Evolutionary conservation across 2,888 invertebrate species (phyloP).

Genomic region (Nyleta sp.): DNA sequence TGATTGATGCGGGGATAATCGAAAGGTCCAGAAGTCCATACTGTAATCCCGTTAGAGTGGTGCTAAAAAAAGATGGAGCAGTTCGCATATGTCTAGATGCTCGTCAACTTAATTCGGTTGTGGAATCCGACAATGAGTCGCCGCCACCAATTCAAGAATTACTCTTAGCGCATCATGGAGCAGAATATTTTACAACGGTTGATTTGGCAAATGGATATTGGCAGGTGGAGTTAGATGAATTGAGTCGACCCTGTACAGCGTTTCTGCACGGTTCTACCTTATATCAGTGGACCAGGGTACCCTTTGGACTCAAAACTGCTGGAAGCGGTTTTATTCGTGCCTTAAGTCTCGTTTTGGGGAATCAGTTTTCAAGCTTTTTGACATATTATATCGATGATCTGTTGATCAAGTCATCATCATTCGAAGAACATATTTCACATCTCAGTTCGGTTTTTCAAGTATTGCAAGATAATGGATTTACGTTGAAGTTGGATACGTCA

Average conservation of each 20-base stretch:
- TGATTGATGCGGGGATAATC: conserved; percentile 72
- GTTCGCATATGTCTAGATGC: conserved; percentile 75
- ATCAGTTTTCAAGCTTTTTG: neutral
- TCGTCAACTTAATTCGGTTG: conserved; percentile 70
- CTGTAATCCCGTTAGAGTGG: conserved; percentile 73
- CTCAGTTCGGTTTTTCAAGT: neutral
- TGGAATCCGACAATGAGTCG: conserved; percentile 71
- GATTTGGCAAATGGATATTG: neutral
- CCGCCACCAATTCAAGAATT: conserved; percentile 62
- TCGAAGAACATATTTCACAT: conserved; percentile 7
- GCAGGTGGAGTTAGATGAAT: neutral
- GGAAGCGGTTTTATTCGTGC: neutral
- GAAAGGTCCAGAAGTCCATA: conserved; percentile 70
- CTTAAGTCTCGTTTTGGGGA: neutral
- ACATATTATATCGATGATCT: conserved; percentile 4
- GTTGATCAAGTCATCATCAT: neutral
- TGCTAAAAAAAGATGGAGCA: conserved; percentile 71
- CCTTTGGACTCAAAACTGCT: neutral
- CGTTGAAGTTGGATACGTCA: conserved; percentile 12
- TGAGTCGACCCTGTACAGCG: neutral
- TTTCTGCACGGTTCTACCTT: neutral
- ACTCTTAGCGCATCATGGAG: conserved; percentile 66
- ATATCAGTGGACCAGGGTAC: neutral
- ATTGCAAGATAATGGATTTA: conserved; percentile 6
- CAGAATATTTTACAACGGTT: neutral